Evolutionary conservation across 2,113 vertebrate species (phyloP), one percentile per base, ranked within the genome.

Genomic region (Muntiacus muntjak): DNA sequence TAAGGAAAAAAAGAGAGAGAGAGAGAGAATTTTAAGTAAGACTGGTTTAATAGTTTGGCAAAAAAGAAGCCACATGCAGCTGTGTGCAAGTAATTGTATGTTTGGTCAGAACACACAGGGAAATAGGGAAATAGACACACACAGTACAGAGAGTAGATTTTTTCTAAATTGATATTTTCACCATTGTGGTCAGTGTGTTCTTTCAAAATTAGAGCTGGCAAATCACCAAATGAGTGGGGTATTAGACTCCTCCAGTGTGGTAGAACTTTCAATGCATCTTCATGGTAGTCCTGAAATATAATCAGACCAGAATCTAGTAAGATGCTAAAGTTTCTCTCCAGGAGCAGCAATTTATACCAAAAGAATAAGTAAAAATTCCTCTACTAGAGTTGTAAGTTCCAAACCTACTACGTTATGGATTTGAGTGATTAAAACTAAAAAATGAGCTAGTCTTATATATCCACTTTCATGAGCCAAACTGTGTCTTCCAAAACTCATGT

Each of bases 211-310:
- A 94, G 60, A 93, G 33, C 47, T 91, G 86, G 36, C 52, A 90
- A 45, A 86, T 96, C 83, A 91, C 14, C 47, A 82, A 11, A 16
- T 58, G 23, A 87, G 57, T 86, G 26, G 23, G 2, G 50, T 28
- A 36, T 78, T 93, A 6, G 21, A 21, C 13, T 83, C 16, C 21
- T 89, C 54, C 74, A 33, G 26, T 23, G 26, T 82, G 71, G 2
- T 64, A n/a, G 40, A 83, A 87, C 57, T 40, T 74, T 67, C 45
- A 79, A 0, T 19, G 5, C 3, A 67, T 94, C 74, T 95, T 96
- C 89, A 30, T 15, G 19, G 25, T 58, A 67, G 45, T 91, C 93
- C 98, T 98, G 74, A 36, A 97, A 97, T 62, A 91, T 15, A 97
- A 96, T 76, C 5, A 96, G 36, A 78, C 12, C 55, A 55, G 14